Percentiles rank a stretch among this genome's conserved stretches.
Conservation (phyloP, 2,888 invertebrate species). For the Abrostola triplasia region DNA sequence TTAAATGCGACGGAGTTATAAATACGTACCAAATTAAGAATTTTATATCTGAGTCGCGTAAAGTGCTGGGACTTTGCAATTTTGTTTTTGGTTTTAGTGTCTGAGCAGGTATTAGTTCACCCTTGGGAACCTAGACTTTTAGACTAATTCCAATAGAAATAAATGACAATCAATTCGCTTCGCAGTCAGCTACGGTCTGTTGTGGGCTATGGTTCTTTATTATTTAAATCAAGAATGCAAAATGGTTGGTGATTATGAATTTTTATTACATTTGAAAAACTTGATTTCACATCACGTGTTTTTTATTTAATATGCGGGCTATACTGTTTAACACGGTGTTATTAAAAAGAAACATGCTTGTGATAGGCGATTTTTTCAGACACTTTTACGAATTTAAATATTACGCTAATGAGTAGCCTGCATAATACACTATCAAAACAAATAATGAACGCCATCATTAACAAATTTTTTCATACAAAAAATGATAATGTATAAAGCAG, state of each 20-base stretch:
- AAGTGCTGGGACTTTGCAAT: constrained; percentile 18
- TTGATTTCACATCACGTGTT: constrained; percentile 31
- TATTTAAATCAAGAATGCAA: constrained; percentile 52
- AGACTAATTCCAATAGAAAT: constrained; percentile 35
- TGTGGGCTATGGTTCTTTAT: constrained; percentile 42
- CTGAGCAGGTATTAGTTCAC: constrained; percentile 25
- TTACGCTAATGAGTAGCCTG: constrained; percentile 15
- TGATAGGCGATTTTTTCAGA: constrained; percentile 10
- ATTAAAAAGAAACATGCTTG: constrained; percentile 20
- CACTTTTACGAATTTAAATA: constrained; percentile 5
- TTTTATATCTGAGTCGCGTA: constrained; percentile 28
- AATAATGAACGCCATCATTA: too few species aligned
- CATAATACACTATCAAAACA: neutral
- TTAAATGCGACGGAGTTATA: constrained; percentile 40
- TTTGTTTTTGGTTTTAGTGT: constrained; percentile 16
- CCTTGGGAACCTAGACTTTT: constrained; percentile 36
- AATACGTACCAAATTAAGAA: constrained; percentile 43
- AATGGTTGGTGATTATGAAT: constrained; percentile 37
- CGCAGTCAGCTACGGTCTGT: constrained; percentile 41
- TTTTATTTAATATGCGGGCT: constrained; percentile 8
- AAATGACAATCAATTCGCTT: constrained; percentile 53
- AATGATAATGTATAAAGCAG: neutral
- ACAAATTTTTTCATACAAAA: neutral
- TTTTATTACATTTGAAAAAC: constrained; percentile 44
- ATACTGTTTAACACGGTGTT: constrained; percentile 1